Percentiles rank a stretch among this genome's conserved stretches.
These are phyloP conservation scores for Papilio dardanus DNA, from an alignment of 1,140 invertebrate genomes.

Conservation along the genomic window DNA sequence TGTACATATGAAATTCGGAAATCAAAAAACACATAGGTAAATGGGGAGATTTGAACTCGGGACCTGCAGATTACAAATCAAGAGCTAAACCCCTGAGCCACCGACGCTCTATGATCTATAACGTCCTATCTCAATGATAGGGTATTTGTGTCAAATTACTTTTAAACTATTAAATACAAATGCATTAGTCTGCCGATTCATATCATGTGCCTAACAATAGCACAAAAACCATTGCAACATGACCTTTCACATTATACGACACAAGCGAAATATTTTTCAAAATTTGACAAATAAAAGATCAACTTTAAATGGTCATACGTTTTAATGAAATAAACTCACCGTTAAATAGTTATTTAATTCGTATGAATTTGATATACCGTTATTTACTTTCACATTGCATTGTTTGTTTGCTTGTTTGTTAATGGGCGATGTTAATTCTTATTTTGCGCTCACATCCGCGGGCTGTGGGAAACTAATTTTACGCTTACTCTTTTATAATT, in stretches of 20 bases:
- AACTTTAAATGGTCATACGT: not conserved
- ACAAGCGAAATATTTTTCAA: not conserved
- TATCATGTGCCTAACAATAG: conserved; percentile 25
- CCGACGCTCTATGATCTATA: too few relatives aligned
- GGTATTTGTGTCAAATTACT: not conserved
- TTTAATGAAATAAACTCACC: conserved; percentile 30
- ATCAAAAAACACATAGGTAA: too few relatives aligned
- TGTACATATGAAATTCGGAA: too few relatives aligned
- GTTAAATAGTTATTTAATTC: conserved; percentile 33
- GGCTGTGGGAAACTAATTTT: conserved; percentile 12
- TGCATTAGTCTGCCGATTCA: conserved; percentile 18
- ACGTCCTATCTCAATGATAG: too few relatives aligned
- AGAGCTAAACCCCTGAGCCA: too few relatives aligned
- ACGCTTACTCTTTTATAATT: not conserved
- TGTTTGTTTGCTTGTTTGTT: conserved; percentile 15
- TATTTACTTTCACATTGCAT: conserved; percentile 30
- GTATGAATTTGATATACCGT: conserved; percentile 16
- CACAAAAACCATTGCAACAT: conserved; percentile 28
- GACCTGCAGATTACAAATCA: too few relatives aligned
- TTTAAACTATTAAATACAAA: not conserved
- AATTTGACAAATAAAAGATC: not conserved
- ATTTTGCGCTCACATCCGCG: conserved; percentile 4
- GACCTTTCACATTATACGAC: conserved; percentile 4
- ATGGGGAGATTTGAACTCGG: too few relatives aligned
- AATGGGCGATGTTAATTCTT: conserved; percentile 18